Conservation (phyloP, 37 sponge, comb jelly and placozoan genomes). For the Halisarca cf. caerulea region DNA sequence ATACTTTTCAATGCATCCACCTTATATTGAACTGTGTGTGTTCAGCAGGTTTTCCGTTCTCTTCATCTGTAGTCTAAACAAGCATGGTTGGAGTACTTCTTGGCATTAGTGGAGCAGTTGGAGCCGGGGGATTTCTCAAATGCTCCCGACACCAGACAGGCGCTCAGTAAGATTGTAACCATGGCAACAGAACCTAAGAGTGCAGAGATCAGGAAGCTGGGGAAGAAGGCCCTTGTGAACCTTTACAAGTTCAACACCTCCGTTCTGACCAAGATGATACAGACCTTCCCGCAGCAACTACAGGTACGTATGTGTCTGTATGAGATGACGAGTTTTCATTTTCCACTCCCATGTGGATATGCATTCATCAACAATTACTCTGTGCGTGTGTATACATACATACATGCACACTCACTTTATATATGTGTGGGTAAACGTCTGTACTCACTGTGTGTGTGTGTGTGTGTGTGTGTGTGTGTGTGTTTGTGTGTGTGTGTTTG, state of each 20-base stretch:
- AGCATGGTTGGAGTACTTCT: slow-evolving; percentile 77
- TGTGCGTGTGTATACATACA: no score
- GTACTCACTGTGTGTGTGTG: no score
- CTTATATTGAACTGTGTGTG: neutral
- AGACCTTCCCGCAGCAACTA: slow-evolving; percentile 47
- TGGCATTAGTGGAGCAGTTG: slow-evolving; percentile 56
- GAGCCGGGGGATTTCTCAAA: slow-evolving; percentile 63
- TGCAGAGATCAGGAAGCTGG: slow-evolving; percentile 56
- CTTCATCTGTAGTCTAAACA: slow-evolving; percentile 50
- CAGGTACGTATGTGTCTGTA: slow-evolving; percentile 33
- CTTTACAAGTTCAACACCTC: slow-evolving; percentile 79
- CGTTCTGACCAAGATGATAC: slow-evolving; percentile 51
- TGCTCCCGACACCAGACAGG: slow-evolving; percentile 61
- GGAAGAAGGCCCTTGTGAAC: slow-evolving; percentile 47
- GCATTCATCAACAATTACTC: no score
- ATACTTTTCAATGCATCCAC: no score
- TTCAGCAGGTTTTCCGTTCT: no score
- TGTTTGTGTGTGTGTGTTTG: no score
- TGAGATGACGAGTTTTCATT: no score
- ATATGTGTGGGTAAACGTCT: no score
- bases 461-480: no score
- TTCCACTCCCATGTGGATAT: no score
- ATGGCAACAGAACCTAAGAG: slow-evolving; percentile 77
- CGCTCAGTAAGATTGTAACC: slow-evolving; percentile 54
- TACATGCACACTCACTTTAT: no score